Percentiles rank a stretch among this genome's conserved stretches.
Conservation (phyloP, 2,113 vertebrate genomes). For the Pituophis catenifer region DNA sequence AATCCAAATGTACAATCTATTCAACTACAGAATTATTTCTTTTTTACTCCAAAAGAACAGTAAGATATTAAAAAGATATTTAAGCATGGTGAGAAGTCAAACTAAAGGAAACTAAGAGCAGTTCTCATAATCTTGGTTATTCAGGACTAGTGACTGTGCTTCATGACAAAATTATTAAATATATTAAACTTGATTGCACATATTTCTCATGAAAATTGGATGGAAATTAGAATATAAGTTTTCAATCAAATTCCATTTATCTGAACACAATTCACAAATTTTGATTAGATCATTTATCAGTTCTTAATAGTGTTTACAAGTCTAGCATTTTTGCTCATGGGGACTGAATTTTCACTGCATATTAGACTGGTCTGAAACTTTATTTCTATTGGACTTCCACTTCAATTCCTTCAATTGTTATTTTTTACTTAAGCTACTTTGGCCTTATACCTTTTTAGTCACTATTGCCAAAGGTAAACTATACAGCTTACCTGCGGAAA, state of each 20-base stretch:
- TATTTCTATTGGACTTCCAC: background rate
- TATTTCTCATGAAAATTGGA: background rate
- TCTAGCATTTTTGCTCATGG: background rate
- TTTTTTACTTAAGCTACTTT: background rate
- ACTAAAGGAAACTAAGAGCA: background rate
- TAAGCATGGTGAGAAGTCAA: background rate
- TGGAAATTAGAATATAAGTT: background rate
- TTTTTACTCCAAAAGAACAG: background rate
- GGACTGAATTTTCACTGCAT: background rate
- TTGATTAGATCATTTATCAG: constrained; percentile 1
- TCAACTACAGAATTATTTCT: background rate
- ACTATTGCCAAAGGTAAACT: background rate
- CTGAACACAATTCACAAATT: background rate
- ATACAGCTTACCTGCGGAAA: background rate
- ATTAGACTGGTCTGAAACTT: background rate
- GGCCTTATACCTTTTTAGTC: background rate
- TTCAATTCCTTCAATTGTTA: background rate
- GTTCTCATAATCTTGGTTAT: background rate
- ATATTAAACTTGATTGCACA: background rate
- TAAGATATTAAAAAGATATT: background rate
- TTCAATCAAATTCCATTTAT: constrained; percentile 9
- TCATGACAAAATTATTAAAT: background rate
- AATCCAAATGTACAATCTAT: background rate
- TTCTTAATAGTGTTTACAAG: constrained; percentile 2
- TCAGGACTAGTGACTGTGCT: background rate